A percentile compares a stretch with the other conserved stretches of the same genome.
Evolutionary conservation across 2,797 vertebrate species (phyloP).

Genomic region (Anguilla pacifica): DNA sequence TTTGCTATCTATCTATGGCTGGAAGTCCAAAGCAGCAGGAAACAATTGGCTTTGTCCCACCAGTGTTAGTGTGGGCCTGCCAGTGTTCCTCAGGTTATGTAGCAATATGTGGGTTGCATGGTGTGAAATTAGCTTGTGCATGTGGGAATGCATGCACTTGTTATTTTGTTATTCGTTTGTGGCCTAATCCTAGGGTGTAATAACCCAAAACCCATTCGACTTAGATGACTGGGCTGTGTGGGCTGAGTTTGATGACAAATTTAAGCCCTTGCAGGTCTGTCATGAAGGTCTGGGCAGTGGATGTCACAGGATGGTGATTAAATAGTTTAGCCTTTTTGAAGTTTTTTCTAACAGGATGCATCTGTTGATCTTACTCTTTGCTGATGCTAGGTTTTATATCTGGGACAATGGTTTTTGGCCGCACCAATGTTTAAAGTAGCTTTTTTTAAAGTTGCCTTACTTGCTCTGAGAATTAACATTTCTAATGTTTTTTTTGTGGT

Average conservation of each 20-base stretch:
- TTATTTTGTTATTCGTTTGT: not conserved
- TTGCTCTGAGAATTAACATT: not conserved
- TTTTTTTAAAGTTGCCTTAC: not conserved
- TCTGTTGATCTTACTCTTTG: slow-evolving; percentile 27
- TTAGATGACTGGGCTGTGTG: not conserved
- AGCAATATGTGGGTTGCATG: not conserved
- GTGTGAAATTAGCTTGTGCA: not conserved
- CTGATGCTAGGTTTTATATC: slow-evolving; percentile 11
- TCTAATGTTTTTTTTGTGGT: not conserved
- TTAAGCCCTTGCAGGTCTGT: not conserved
- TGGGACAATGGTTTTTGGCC: slow-evolving; percentile 18
- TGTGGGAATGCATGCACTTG: not conserved
- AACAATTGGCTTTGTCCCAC: not conserved
- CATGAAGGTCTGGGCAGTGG: not conserved
- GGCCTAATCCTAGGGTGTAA: not conserved
- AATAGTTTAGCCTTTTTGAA: slow-evolving; percentile 15
- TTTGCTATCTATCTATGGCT: not conserved
- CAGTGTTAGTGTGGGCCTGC: not conserved
- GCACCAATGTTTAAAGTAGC: not conserved
- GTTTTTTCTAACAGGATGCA: slow-evolving; percentile 21
- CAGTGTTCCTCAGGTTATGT: not conserved
- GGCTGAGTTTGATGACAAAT: not conserved
- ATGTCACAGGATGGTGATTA: not conserved
- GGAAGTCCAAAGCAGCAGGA: not conserved
- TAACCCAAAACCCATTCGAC: not conserved